Base-by-base conservation (phyloP, 2,888 invertebrate genomes). In the Merodon equestris region DNA sequence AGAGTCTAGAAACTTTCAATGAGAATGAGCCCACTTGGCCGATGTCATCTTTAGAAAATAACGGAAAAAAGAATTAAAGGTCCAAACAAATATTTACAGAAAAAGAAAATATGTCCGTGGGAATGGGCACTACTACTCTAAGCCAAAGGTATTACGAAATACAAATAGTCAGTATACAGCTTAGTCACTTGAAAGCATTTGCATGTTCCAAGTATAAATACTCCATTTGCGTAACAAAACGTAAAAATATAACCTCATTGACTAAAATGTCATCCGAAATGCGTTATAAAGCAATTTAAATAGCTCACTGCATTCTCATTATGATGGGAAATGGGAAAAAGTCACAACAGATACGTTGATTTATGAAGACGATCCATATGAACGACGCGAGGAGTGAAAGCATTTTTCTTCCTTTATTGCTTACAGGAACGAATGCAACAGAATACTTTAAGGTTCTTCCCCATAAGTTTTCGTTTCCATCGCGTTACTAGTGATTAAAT, bases 301-400 rank as follows among this genome's bases (percentile, higher is more conserved):
- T 38, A 42, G 18, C 40, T 13, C 19, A 34, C 38, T 44, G 27
- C 12, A 57, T 57, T 53, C 34, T 13, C 53, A 27, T 27, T 63
- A 42, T 13, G 36, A 27, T 7, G 15, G 12, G 13, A 13, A 72
- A 66, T n/a, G 15, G 14, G 34, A n/a, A 53, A 64, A 34, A 44
- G 34, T 60, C 48, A 44, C 15, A 71, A 60, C 42, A 57, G 18
- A 53, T 53, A 48, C 14, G 0, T 58, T 76, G 71, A 71, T 76
- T 71, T 71, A 76, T 71, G 54, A 12, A 60, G 15, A 50, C 71
- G 14, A 76, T 76, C 58, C 58, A 71, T 76, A 60, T n/a, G 13
- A 60, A 60, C 70, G 71, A 66, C 76, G 66, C 50, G 27, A 34
- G 64, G 64, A 66, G 54, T 58, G 36, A 58, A 68, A 54, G 15